These are phyloP conservation scores for Steinernema hermaphroditum DNA, from an alignment of 2,888 invertebrate species.

Conservation along the genomic window DNA sequence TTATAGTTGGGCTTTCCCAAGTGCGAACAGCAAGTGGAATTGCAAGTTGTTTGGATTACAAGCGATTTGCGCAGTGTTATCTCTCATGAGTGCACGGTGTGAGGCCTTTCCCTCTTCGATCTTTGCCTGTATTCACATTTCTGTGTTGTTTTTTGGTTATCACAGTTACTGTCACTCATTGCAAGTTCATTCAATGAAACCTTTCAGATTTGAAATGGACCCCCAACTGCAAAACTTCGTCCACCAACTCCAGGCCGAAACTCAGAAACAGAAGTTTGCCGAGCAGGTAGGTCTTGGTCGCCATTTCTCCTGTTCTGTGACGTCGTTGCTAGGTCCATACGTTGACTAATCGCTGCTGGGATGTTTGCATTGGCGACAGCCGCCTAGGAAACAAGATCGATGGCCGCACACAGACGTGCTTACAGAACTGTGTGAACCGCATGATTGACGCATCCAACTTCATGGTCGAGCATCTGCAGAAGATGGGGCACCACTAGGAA, in stretches of 20 bases:
- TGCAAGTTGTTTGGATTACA: too few species aligned
- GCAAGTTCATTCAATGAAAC: neutral
- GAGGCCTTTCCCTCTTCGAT: too few species aligned
- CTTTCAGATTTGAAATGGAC: slow-evolving; percentile 34
- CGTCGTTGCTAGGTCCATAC: slow-evolving; percentile 50
- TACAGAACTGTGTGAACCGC: slow-evolving; percentile 63
- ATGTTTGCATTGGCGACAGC: slow-evolving; percentile 59
- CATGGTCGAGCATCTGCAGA: slow-evolving; percentile 64
- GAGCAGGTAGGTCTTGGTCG: slow-evolving; percentile 50
- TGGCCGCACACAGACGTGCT: slow-evolving; percentile 48
- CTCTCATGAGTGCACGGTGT: too few species aligned
- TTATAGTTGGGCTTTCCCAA: too few species aligned
- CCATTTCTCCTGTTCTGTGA: neutral
- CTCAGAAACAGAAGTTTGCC: slow-evolving; percentile 61
- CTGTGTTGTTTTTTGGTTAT: neutral
- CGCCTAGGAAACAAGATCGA: slow-evolving; percentile 63
- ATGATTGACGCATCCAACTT: slow-evolving; percentile 64
- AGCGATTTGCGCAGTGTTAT: too few species aligned
- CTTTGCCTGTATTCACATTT: too few species aligned
- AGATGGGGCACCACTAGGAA: slow-evolving; percentile 47
- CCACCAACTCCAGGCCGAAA: slow-evolving; percentile 60
- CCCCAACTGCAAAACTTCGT: slow-evolving; percentile 55
- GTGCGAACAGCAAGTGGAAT: too few species aligned
- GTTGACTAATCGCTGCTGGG: slow-evolving; percentile 59
- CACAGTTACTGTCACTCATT: neutral